Evolutionary conservation across 2,888 invertebrate species (phyloP).

Genomic region (Choreutis nemorana): DNA sequence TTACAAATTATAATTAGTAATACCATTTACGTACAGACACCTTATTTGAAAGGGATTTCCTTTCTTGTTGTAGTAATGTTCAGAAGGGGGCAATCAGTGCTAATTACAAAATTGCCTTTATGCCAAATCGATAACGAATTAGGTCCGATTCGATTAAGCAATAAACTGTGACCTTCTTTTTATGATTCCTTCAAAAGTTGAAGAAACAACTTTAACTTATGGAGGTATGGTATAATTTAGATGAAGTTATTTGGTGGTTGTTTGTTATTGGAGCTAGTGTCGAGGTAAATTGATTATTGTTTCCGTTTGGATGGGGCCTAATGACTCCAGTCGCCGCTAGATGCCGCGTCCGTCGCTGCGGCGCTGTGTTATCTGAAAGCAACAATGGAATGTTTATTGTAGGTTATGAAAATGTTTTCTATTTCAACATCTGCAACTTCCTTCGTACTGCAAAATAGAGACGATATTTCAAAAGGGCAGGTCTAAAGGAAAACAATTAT

Average conservation of each 20-base stretch:
- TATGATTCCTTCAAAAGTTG: constrained; percentile 2
- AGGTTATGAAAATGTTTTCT: no score
- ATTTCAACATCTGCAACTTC: no score
- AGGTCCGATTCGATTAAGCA: constrained; percentile 24
- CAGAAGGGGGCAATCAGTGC: no score
- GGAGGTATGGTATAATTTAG: not conserved
- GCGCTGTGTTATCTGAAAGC: constrained; percentile 57
- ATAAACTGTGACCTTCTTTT: constrained; percentile 10
- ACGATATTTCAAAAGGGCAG: no score
- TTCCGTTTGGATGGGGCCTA: constrained; percentile 20
- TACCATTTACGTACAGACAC: no score
- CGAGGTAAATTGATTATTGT: constrained; percentile 33
- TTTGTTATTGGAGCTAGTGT: constrained; percentile 27
- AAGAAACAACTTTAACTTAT: not conserved
- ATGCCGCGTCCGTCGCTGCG: constrained; percentile 22
- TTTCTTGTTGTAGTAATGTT: no score
- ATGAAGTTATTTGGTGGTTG: constrained; percentile 19
- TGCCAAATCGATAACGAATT: constrained; percentile 25
- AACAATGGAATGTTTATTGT: no score
- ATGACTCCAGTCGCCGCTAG: constrained; percentile 23
- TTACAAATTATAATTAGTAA: no score
- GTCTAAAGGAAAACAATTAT: no score
- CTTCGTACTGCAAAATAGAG: no score
- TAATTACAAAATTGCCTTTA: constrained; percentile 16
- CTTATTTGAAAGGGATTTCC: no score